These are phyloP conservation scores for Lycorma delicatula DNA, from an alignment of 1,140 invertebrate genomes.

Conservation along the genomic window DNA sequence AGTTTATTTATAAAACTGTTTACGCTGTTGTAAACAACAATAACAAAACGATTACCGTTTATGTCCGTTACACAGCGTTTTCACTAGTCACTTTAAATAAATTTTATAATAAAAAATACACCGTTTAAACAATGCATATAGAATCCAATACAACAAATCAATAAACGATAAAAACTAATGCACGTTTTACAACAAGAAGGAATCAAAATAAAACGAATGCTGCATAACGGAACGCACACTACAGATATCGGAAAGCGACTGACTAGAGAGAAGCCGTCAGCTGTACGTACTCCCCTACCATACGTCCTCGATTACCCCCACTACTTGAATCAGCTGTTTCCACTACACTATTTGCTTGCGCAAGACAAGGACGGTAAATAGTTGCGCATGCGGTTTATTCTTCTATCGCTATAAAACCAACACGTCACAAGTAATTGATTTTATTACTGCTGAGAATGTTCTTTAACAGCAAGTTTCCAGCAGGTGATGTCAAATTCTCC, in stretches of 20 bases:
- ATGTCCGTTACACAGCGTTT: no score
- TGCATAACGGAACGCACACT: neutral
- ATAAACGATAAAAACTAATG: neutral
- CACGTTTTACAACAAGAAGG: neutral
- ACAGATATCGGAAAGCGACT: neutral
- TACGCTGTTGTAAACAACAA: no score
- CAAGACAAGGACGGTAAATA: neutral
- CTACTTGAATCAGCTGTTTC: neutral
- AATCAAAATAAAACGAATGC: no score
- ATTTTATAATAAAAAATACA: neutral
- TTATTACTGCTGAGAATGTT: no score
- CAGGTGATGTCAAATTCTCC: no score
- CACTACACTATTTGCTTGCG: neutral
- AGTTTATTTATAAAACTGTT: no score
- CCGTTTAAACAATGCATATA: neutral
- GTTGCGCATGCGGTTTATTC: slow-evolving; percentile 1
- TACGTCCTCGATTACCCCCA: neutral
- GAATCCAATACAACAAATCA: neutral
- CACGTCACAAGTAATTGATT: no score
- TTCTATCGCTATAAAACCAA: no score
- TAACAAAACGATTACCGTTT: no score
- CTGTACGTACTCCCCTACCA: neutral
- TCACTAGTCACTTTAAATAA: neutral
- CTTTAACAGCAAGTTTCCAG: no score
- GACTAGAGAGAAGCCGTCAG: neutral